Conservation (phyloP, 2,888 invertebrate genomes). For the Strigamia transsilvanica region DNA sequence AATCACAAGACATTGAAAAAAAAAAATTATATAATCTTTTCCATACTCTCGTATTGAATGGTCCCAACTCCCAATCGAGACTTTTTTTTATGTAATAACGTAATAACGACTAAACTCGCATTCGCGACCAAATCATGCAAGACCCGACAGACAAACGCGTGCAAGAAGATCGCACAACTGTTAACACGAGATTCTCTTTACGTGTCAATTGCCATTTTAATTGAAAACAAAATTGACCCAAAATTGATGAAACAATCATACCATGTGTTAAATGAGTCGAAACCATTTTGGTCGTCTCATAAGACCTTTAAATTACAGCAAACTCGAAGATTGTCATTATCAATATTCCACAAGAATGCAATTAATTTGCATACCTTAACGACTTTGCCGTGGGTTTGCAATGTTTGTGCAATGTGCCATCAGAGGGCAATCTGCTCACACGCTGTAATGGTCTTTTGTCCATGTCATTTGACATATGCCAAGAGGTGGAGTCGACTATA, state of each 20-base stretch:
- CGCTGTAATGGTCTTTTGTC: slow-evolving; percentile 1
- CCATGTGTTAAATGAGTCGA: background rate
- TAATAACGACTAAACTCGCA: no score
- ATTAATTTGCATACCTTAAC: slow-evolving; percentile 14
- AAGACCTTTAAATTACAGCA: background rate
- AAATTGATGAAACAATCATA: slow-evolving; percentile 1
- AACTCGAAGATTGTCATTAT: background rate
- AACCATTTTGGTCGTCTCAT: slow-evolving; percentile 5
- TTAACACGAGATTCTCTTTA: no score
- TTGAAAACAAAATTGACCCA: background rate
- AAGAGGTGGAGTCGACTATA: slow-evolving; percentile 5
- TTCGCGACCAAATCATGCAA: no score
- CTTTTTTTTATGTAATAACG: no score
- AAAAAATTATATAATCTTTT: no score
- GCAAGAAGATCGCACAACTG: no score
- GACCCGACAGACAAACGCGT: no score
- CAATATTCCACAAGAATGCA: slow-evolving; percentile 15
- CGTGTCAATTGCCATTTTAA: no score
- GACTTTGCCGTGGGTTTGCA: slow-evolving; percentile 3
- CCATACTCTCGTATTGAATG: no score
- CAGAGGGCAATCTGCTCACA: slow-evolving; percentile 15
- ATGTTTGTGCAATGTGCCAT: slow-evolving; percentile 15
- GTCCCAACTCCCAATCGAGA: no score
- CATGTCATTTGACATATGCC: slow-evolving; percentile 20
- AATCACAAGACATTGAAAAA: no score